Evolutionary conservation across 2,113 vertebrate species (phyloP).

Genomic region (Anarrhichthys ocellatus): DNA sequence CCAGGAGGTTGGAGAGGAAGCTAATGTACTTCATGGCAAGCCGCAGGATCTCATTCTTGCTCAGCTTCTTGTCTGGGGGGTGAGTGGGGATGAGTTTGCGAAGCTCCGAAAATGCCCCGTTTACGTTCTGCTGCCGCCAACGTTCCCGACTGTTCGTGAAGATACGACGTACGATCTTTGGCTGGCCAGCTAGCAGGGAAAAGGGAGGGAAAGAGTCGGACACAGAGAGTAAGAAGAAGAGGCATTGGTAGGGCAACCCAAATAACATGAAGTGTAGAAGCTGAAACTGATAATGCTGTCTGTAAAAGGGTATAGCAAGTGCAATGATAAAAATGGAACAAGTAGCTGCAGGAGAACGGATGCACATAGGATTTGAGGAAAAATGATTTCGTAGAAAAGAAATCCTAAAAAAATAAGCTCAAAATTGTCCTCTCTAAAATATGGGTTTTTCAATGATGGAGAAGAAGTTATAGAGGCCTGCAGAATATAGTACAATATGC

Average conservation of each 20-base stretch:
- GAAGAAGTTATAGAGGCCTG: slow-evolving; percentile 1
- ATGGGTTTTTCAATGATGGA: slow-evolving; percentile 25
- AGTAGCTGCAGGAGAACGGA: slow-evolving; percentile 13
- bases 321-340: slow-evolving; percentile 27
- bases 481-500: not conserved
- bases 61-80: slow-evolving; percentile 94
- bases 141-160: slow-evolving; percentile 96
- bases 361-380: not conserved
- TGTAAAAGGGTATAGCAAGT: slow-evolving; percentile 1
- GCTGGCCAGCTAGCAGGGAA: slow-evolving; percentile 86
- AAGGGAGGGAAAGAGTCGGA: slow-evolving; percentile 56
- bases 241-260: not conserved
- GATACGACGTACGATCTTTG: slow-evolving; percentile 94
- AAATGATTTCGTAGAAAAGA: not conserved
- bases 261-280: slow-evolving; percentile 17
- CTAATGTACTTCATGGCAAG: slow-evolving; percentile 98
- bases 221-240: slow-evolving; percentile 60
- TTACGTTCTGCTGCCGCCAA: slow-evolving; percentile 97
- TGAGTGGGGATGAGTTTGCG: slow-evolving; percentile 96
- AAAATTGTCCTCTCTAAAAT: slow-evolving; percentile 35
- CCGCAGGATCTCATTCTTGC: slow-evolving; percentile 96
- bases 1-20: slow-evolving; percentile 95
- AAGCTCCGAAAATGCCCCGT: slow-evolving; percentile 93
- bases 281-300: slow-evolving; percentile 26
- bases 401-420: slow-evolving; percentile 17